Conservation (phyloP, 2,797 vertebrate species). For the Propithecus perrieri region DNA sequence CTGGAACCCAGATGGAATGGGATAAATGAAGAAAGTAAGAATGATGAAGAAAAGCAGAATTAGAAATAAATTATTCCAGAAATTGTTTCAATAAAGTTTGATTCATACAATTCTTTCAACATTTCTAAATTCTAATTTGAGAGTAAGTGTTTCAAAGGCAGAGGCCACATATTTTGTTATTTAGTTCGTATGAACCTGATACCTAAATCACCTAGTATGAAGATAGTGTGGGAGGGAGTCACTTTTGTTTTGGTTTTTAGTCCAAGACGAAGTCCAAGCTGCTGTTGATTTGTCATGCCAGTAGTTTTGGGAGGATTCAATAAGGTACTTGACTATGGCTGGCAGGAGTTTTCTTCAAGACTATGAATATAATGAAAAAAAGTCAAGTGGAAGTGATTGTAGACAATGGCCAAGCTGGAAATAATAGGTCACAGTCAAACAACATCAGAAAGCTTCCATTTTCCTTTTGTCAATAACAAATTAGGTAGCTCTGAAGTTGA, state of each 20-base stretch:
- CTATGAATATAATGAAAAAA: background rate
- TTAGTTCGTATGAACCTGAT: background rate
- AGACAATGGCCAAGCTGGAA: background rate
- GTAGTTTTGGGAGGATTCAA: background rate
- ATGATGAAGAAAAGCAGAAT: background rate
- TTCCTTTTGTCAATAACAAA: background rate
- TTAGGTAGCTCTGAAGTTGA: background rate
- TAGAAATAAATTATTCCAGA: background rate
- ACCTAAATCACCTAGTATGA: background rate
- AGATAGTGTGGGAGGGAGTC: background rate
- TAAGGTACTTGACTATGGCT: background rate
- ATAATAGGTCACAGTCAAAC: background rate
- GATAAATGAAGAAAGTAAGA: background rate
- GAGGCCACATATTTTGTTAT: background rate
- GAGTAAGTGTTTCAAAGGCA: background rate
- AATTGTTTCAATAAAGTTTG: background rate
- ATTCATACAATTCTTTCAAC: background rate
- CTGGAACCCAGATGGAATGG: background rate
- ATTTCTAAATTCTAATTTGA: background rate
- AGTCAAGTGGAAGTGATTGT: constrained; percentile 29
- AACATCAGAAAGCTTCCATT: constrained; percentile 3
- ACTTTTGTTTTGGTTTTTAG: background rate
- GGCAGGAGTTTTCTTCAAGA: background rate
- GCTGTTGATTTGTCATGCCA: background rate
- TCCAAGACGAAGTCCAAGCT: background rate